A percentile compares a stretch with the other conserved stretches of the same genome.
Evolutionary conservation across 2,113 vertebrate species (phyloP).

Genomic region (Carlito syrichta): DNA sequence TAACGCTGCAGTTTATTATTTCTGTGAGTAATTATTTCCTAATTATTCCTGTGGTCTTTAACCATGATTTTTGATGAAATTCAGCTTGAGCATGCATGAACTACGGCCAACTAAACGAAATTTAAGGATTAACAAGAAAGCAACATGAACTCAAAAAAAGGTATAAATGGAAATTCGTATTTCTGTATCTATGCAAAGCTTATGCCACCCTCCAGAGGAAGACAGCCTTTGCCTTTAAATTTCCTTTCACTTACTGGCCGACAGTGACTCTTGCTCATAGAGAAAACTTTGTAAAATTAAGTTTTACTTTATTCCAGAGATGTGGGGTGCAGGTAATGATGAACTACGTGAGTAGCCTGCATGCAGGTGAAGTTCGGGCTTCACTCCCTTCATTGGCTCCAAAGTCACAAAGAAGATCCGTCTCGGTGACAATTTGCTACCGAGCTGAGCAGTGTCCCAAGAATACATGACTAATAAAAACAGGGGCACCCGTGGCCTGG

Average conservation of each 20-base stretch:
- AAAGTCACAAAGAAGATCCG: neutral
- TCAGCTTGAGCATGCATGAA: neutral
- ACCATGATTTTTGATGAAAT: slow-evolving; percentile 27
- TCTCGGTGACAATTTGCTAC: neutral
- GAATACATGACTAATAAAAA: neutral
- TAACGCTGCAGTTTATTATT: slow-evolving; percentile 38
- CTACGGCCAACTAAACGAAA: neutral
- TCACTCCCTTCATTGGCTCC: neutral
- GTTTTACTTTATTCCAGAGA: too few relatives aligned
- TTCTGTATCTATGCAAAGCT: neutral
- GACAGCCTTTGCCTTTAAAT: neutral
- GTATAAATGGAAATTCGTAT: neutral
- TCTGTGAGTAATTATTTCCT: slow-evolving; percentile 34
- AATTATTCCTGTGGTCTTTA: slow-evolving; percentile 47
- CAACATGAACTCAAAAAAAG: neutral
- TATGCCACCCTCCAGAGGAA: neutral
- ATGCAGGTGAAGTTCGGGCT: too few relatives aligned
- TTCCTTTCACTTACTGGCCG: neutral
- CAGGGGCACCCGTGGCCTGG: neutral
- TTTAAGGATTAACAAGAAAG: neutral
- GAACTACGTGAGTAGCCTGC: too few relatives aligned
- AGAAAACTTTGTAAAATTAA: too few relatives aligned
- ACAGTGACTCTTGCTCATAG: too few relatives aligned
- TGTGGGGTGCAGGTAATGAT: too few relatives aligned
- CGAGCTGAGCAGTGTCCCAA: neutral